These are phyloP conservation scores for Macaria notata DNA, from an alignment of 2,888 invertebrate species.

Conservation along the genomic window DNA sequence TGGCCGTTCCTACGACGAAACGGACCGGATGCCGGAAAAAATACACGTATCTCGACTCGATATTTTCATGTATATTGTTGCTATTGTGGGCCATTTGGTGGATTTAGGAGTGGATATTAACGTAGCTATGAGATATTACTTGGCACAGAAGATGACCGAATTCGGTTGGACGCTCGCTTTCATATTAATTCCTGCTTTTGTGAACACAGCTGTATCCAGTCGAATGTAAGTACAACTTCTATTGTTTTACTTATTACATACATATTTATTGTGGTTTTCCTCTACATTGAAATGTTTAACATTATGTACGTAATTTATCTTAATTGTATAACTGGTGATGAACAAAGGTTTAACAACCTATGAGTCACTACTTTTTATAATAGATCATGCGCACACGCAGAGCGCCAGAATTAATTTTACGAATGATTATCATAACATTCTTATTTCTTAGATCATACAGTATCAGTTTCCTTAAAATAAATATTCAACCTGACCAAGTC, in stretches of 20 bases:
- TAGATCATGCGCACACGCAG: too few species aligned
- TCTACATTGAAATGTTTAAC: neutral
- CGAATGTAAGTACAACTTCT: constrained; percentile 83
- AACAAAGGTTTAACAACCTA: neutral
- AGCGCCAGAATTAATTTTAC: too few species aligned
- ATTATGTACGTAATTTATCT: neutral
- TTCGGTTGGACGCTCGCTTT: constrained; percentile 87
- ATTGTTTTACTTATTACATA: constrained; percentile 11
- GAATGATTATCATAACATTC: too few species aligned
- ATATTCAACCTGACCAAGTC: too few species aligned
- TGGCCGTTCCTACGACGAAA: constrained; percentile 75
- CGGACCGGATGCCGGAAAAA: constrained; percentile 83
- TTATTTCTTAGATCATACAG: too few species aligned
- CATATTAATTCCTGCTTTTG: constrained; percentile 87
- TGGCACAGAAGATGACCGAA: constrained; percentile 78
- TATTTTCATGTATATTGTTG: constrained; percentile 84
- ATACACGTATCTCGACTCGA: constrained; percentile 83
- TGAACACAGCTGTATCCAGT: constrained; percentile 88
- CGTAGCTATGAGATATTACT: constrained; percentile 85
- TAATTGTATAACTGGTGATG: neutral
- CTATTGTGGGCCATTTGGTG: constrained; percentile 86
- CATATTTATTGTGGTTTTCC: neutral
- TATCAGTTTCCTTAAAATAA: too few species aligned
- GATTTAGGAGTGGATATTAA: constrained; percentile 87
- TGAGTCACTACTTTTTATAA: neutral